phyloP scores from a whole-genome alignment of 2,888 invertebrate species.

The Meteorus colon region DNA sequence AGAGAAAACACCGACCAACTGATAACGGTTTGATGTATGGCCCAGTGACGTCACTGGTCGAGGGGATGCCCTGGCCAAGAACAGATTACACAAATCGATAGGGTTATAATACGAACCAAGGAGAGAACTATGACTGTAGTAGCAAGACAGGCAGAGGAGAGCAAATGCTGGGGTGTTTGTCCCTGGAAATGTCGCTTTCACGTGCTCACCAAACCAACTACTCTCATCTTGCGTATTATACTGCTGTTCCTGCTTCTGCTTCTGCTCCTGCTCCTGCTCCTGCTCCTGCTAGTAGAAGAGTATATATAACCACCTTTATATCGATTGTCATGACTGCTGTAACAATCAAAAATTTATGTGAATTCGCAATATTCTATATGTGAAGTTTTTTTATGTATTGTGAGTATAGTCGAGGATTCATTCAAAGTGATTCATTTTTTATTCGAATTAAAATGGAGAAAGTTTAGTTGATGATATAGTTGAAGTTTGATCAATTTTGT shows the following conservation, averaged over 20 bases:
- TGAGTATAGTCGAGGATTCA: no score
- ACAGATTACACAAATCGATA: conserved; percentile 71
- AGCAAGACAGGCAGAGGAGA: background rate
- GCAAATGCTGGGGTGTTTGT: background rate
- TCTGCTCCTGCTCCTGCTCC: background rate
- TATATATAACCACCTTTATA: background rate
- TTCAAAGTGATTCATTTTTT: no score
- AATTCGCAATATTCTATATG: background rate
- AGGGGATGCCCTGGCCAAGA: conserved; percentile 63
- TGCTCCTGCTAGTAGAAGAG: background rate
- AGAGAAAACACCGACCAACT: conserved; percentile 61
- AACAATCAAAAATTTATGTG: background rate
- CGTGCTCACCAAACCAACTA: background rate
- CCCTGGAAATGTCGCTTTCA: conserved; percentile 17
- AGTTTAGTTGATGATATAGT: no score
- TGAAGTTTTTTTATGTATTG: no score
- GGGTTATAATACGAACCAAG: conserved; percentile 57
- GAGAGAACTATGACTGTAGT: conserved; percentile 29
- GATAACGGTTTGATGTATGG: conserved; percentile 72
- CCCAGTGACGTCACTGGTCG: conserved; percentile 61
- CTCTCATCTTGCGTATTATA: conserved; percentile 6
- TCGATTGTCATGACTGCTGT: background rate
- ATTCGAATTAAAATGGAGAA: no score
- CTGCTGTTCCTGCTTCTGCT: background rate
- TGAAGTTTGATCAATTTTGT: no score